These are phyloP conservation scores for Porites australiensis DNA, from an alignment of 64 coral and sea anemone species.

Conservation along the genomic window DNA sequence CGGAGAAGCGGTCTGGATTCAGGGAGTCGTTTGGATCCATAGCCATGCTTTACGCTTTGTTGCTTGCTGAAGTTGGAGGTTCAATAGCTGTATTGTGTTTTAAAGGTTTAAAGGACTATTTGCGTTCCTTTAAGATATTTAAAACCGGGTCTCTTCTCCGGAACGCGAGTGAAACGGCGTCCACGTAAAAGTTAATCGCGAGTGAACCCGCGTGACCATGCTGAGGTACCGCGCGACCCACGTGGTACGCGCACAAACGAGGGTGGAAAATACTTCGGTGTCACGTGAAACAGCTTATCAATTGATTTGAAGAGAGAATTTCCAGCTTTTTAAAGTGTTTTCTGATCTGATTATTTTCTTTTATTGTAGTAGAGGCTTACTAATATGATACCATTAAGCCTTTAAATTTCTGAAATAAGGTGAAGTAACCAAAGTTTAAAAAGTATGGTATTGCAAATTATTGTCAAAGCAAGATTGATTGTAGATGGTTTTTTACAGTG, in stretches of 20 bases:
- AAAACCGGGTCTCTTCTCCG: not conserved
- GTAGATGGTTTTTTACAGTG: no score
- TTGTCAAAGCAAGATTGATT: no score
- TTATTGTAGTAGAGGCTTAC: not conserved
- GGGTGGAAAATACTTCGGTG: not conserved
- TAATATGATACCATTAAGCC: not conserved
- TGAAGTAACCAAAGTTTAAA: not conserved
- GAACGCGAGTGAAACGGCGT: conserved; percentile 46
- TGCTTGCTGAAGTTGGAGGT: not conserved
- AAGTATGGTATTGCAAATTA: no score
- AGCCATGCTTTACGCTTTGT: conserved; percentile 8
- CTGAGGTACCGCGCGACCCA: conserved; percentile 28
- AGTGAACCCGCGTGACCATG: conserved; percentile 49
- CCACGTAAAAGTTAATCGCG: conserved; percentile 48
- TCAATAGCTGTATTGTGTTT: not conserved
- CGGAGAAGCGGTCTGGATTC: conserved; percentile 91
- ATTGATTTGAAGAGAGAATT: no score
- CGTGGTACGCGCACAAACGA: conserved; percentile 60
- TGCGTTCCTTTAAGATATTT: not conserved
- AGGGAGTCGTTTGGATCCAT: conserved; percentile 62
- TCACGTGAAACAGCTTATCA: not conserved
- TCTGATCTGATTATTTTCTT: no score
- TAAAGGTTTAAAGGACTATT: not conserved
- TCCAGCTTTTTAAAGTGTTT: no score
- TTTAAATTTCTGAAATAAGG: not conserved